Conservation (phyloP, 2,888 invertebrate species). For the Oligia fasciuncula region DNA sequence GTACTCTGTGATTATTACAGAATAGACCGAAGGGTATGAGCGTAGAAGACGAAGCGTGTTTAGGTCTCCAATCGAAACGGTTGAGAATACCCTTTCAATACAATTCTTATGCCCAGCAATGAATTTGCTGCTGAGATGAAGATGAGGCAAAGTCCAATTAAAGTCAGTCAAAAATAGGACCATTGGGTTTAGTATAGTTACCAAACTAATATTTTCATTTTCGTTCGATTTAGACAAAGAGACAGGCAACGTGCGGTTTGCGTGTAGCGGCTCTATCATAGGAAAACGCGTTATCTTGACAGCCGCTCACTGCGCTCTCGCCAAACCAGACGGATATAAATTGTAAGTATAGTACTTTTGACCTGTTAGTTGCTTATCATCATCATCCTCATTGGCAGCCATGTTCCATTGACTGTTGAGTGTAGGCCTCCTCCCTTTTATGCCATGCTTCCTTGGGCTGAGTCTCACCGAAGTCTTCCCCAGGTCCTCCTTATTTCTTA, state of each 20-base stretch:
- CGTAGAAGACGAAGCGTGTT: not conserved
- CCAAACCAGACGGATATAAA: slow-evolving; percentile 93
- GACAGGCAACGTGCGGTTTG: slow-evolving; percentile 92
- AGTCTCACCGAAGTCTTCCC: not conserved
- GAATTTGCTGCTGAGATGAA: not conserved
- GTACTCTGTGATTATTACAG: not conserved
- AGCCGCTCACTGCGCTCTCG: slow-evolving; percentile 94
- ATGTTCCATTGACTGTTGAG: not conserved
- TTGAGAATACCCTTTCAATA: not conserved
- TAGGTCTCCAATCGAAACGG: not conserved
- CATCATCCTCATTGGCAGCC: not conserved
- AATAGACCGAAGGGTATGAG: not conserved
- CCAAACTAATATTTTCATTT: not conserved
- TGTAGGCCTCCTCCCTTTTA: too few relatives aligned
- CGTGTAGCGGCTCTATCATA: slow-evolving; percentile 94
- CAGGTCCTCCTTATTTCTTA: not conserved
- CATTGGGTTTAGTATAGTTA: not conserved
- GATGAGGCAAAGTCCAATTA: not conserved
- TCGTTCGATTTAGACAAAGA: slow-evolving; percentile 89
- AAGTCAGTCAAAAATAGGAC: too few relatives aligned
- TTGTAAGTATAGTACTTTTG: slow-evolving; percentile 89
- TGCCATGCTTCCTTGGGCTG: too few relatives aligned
- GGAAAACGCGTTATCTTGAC: slow-evolving; percentile 91
- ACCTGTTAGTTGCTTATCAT: not conserved
- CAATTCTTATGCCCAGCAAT: too few relatives aligned